These are phyloP conservation scores for Pseudanteris insignis DNA, from an alignment of 2,888 invertebrate genomes.

Conservation along the genomic window DNA sequence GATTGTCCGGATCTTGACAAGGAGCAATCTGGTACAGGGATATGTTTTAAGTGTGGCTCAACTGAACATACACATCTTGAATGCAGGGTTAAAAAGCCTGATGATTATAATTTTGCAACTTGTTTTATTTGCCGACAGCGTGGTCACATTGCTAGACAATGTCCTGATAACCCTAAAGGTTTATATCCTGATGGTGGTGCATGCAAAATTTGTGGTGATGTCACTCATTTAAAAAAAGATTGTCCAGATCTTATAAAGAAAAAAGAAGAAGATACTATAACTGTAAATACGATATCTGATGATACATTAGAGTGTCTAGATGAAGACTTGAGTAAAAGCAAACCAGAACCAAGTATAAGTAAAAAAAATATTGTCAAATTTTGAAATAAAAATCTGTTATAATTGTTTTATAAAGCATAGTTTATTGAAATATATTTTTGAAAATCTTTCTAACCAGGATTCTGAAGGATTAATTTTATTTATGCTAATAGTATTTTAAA, in stretches of 20 bases:
- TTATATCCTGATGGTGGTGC: slow-evolving; percentile 85
- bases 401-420: not conserved
- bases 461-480: too few relatives aligned
- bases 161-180: slow-evolving; percentile 88
- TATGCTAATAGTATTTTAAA: too few relatives aligned
- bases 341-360: slow-evolving; percentile 18
- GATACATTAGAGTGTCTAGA: slow-evolving; percentile 55
- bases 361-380: slow-evolving; percentile 60
- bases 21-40: slow-evolving; percentile 72
- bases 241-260: slow-evolving; percentile 72
- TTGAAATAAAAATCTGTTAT: slow-evolving; percentile 3
- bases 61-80: slow-evolving; percentile 84
- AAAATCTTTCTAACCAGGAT: too few relatives aligned
- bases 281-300: slow-evolving; percentile 53
- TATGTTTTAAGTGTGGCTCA: slow-evolving; percentile 91
- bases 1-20: slow-evolving; percentile 79
- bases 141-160: slow-evolving; percentile 88
- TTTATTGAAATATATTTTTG: not conserved
- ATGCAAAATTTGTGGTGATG: slow-evolving; percentile 86
- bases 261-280: slow-evolving; percentile 57
- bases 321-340: slow-evolving; percentile 27
- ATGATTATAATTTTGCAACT: slow-evolving; percentile 81
- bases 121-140: slow-evolving; percentile 90
- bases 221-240: slow-evolving; percentile 84
- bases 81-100: slow-evolving; percentile 74